Evolutionary conservation across 2,888 invertebrate species (phyloP), one percentile per base, ranked within the genome.

Genomic region (Rhagophthalmus giganteus): DNA sequence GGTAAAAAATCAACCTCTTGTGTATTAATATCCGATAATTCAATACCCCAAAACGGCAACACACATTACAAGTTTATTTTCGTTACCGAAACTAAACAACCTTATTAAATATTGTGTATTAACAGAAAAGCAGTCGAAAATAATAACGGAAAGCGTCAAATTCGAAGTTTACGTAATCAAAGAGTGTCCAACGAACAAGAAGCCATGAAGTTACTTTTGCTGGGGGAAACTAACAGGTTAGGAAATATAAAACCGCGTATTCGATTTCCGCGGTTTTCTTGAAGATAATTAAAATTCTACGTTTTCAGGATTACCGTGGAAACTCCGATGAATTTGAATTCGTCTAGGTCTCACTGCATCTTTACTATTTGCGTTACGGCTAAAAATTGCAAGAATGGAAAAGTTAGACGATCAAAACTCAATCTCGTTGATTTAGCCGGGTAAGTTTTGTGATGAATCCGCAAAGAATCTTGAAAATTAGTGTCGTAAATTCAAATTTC

Each of bases 341-440:
- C 80, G 1, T 79, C 79, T 2, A 72, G 81, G 60, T 80, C 80
- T 0, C 80, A 81, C 57, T 80, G 80, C 57, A 76, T 80, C 52
- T 79, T 80, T 61, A 80, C 79, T n/a, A 73, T 80, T 31, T 73
- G 77, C 45, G 58, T 80, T 2, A 71, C 73, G 2, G 66, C 70
- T 14, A 72, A 71, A 35, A 68, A 69, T 46, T 60, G 69, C 6
- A 65, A 64, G 3, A 64, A 68, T 9, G 66, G 74, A 33, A 68
- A 64, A 51, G 69, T 74, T 16, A 67, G 70, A 25, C 69, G 72
- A 54, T 78, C 79, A 1, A 81, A 81, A 66, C 67, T 80, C 49
- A 77, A 80, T 65, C 62, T 80, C 10, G 79, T 80, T 6, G 80
- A 80, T 65, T 69, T 81, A 26, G 80, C 80, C 13, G 80, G 80